Evolutionary conservation across 37 sponge, comb jelly and placozoan genomes (phyloP).

Genomic region (Geodia barretti): DNA sequence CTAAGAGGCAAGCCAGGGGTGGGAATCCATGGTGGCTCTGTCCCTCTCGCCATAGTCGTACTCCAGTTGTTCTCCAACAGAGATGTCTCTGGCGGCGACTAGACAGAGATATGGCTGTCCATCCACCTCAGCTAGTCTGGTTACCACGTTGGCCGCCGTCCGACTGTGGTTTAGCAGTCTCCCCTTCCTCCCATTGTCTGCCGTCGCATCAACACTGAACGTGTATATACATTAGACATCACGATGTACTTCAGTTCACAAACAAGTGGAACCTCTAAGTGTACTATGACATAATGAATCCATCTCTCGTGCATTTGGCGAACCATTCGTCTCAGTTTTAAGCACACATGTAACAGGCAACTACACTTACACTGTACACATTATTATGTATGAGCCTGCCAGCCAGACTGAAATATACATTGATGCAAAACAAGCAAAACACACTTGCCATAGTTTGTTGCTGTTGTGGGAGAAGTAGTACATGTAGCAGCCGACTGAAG

Average conservation of each 20-base stretch:
- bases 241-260: no score
- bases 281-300: no score
- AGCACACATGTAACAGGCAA: no score
- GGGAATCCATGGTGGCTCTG: constrained; percentile 52
- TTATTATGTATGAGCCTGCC: no score
- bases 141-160: constrained; percentile 53
- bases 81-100: constrained; percentile 70
- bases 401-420: no score
- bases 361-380: no score
- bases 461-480: constrained; percentile 86
- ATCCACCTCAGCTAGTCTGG: constrained; percentile 60
- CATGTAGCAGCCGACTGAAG: constrained; percentile 92
- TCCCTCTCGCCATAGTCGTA: constrained; percentile 93
- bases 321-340: no score
- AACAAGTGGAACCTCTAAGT: no score
- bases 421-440: no score
- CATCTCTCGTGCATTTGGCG: no score
- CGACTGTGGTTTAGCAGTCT: constrained; percentile 88
- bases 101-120: constrained; percentile 71
- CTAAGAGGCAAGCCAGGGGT: constrained; percentile 82
- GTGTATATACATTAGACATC: no score
- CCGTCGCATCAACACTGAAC: constrained; percentile 91
- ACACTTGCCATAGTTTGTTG: constrained; percentile 64
- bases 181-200: constrained; percentile 78
- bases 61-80: constrained; percentile 79